Base-by-base conservation (phyloP, 2,113 vertebrate genomes). In the Scalopus aquaticus region DNA sequence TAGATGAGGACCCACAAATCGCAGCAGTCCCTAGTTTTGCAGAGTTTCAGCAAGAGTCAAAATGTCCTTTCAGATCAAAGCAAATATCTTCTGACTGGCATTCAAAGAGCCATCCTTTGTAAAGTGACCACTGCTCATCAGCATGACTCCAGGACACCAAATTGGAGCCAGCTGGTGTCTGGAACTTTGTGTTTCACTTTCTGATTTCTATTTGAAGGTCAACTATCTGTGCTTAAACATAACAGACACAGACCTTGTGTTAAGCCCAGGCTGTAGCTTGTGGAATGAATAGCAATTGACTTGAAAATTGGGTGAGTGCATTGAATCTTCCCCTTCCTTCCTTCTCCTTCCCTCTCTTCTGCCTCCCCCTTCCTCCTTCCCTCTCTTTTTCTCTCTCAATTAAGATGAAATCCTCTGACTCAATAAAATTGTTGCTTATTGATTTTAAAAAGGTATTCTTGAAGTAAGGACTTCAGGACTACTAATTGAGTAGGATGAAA, bases 291-390 rank as follows among this genome's bases (percentile, higher is more conserved):
- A 96, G 90, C 94, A 97, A 93, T 92, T 97, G 97, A 97, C 91
- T 97, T 96, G 96, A 98, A 97, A 97, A 98, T 97, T 97, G 92
- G 62, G 94, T 58, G 86, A 91, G 60, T 91, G 93, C 91, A 84
- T 96, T 96, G 83, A 78, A 39, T 96, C 96, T 91, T 81, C 79
- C 39, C 46, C 44, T 8, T 60, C n/a, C 67, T 32, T 46, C 12
- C 37, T 22, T 72, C 22, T 37, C 2, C 42, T 32, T n/a, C 76
- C 7, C 46, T 60, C 5, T 60, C 7, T 11, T 11, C 46, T 51
- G 49, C n/a, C 44, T 10, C 13, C 60, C 39, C 67, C n/a, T 46
- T 20, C 49, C 30, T 72, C 28, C n/a, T 26, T n/a, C 77, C 5
- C 44, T 49, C 44, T 49, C n/a, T 62, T 9, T 60, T 5, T 72